These are phyloP conservation scores for Macrotis lagotis DNA, from an alignment of 2,113 vertebrate genomes.

Conservation along the genomic window DNA sequence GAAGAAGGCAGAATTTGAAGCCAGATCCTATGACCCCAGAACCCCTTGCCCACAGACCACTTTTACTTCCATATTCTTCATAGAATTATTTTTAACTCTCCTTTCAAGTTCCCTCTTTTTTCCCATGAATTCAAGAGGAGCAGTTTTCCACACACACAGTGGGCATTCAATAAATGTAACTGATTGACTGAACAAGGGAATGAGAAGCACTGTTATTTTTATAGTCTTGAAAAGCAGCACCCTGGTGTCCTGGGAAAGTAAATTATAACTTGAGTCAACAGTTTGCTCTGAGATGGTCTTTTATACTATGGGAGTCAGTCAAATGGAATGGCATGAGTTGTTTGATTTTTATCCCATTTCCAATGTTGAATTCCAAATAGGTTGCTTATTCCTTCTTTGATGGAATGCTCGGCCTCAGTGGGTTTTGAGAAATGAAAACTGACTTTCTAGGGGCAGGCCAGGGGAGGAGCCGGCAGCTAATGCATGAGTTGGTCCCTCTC, in stretches of 20 bases:
- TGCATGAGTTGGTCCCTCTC: slow-evolving; percentile 11
- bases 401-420: neutral
- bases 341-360: neutral
- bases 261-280: slow-evolving; percentile 59
- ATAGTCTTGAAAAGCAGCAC: slow-evolving; percentile 47
- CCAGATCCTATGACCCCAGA: neutral
- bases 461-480: neutral
- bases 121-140: neutral
- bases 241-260: slow-evolving; percentile 19
- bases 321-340: slow-evolving; percentile 41
- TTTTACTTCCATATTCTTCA: neutral
- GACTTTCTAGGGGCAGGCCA: neutral
- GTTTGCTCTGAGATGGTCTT: slow-evolving; percentile 35
- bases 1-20: neutral
- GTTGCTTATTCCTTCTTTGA: slow-evolving; percentile 6
- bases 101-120: slow-evolving; percentile 12
- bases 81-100: neutral
- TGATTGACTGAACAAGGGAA: slow-evolving; percentile 21
- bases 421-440: slow-evolving; percentile 37
- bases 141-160: slow-evolving; percentile 31
- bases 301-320: slow-evolving; percentile 15
- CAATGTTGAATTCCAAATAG: slow-evolving; percentile 31
- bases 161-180: slow-evolving; percentile 40
- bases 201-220: slow-evolving; percentile 46
- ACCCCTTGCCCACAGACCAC: neutral